phyloP scores from a whole-genome alignment of 2,888 invertebrate genomes.

The Cacoxenus indagator region DNA sequence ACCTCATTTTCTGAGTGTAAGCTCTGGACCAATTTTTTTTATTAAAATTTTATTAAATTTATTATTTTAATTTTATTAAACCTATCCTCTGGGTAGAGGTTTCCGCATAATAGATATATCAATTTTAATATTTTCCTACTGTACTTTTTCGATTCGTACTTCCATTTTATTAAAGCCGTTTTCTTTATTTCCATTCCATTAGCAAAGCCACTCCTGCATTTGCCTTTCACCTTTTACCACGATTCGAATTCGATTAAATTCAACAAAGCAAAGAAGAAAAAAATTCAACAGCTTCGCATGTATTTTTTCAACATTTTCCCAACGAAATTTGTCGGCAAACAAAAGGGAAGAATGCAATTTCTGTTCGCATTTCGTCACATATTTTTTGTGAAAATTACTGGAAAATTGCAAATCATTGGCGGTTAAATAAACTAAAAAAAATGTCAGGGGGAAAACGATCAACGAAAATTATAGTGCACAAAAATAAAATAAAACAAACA shows the following conservation, averaged over 20 bases:
- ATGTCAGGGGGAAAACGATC: background rate
- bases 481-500: slow-evolving; percentile 27
- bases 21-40: no score
- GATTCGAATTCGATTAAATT: slow-evolving; percentile 63
- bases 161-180: no score
- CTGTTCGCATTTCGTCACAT: slow-evolving; percentile 59
- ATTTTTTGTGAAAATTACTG: slow-evolving; percentile 65
- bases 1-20: no score
- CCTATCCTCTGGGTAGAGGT: no score
- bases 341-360: background rate
- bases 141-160: no score
- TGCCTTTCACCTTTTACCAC: slow-evolving; percentile 62
- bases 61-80: no score
- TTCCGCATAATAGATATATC: no score
- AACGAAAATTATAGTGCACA: slow-evolving; percentile 50
- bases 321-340: background rate
- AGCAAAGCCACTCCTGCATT: no score
- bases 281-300: slow-evolving; percentile 42
- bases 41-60: no score
- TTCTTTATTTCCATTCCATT: no score
- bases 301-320: slow-evolving; percentile 63
- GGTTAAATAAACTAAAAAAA: slow-evolving; percentile 56
- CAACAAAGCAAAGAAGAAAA: slow-evolving; percentile 48
- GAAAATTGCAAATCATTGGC: slow-evolving; percentile 63
- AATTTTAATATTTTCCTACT: no score